A percentile compares a stretch with the other conserved stretches of the same genome.
phyloP scores from a whole-genome alignment of 2,888 invertebrate genomes.

The Parnassius smintheus region DNA sequence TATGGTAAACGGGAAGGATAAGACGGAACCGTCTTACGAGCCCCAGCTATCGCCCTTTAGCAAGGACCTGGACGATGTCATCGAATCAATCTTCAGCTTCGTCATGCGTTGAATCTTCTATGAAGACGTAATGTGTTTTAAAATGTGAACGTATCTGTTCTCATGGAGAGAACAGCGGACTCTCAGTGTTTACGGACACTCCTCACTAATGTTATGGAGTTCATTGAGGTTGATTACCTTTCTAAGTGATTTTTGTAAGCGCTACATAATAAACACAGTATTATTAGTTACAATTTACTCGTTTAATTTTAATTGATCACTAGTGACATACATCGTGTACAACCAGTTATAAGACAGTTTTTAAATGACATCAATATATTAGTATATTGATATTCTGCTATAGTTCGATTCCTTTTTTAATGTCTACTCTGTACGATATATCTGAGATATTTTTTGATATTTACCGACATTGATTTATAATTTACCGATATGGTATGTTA shows the following conservation, averaged over 20 bases:
- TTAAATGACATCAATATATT: no score
- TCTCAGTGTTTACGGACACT: conserved; percentile 7
- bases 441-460: no score
- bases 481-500: no score
- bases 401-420: no score
- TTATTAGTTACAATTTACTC: conserved; percentile 4
- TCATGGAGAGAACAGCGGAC: conserved; percentile 15
- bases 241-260: conserved; percentile 13
- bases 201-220: conserved; percentile 5
- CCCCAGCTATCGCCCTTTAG: conserved; percentile 73
- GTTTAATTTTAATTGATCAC: conserved; percentile 10
- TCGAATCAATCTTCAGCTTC: conserved; percentile 72
- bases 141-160: conserved; percentile 28
- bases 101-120: conserved; percentile 64
- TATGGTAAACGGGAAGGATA: conserved; percentile 65
- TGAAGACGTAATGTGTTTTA: conserved; percentile 23
- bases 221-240: conserved; percentile 8
- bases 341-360: no score
- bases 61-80: conserved; percentile 72
- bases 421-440: no score
- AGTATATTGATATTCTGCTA: no score
- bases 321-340: background rate
- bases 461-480: no score
- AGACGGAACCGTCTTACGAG: conserved; percentile 55
- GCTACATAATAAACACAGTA: conserved; percentile 8